Base-by-base conservation (phyloP, 2,888 invertebrate genomes). In the Drosophila mimetica region DNA sequence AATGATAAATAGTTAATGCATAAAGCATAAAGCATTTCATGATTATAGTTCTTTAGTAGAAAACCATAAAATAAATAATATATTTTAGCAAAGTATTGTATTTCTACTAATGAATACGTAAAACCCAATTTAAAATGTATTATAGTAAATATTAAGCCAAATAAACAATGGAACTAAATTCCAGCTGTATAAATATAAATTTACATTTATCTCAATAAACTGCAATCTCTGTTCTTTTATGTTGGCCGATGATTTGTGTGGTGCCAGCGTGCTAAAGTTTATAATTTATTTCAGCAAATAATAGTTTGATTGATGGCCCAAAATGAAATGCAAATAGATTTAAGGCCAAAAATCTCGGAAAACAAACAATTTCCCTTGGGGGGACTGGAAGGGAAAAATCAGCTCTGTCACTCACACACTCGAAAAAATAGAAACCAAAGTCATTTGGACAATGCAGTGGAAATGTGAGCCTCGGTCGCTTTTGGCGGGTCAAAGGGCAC, bases 371-470 rank as follows among this genome's bases (percentile, higher is more conserved):
- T 36, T 60, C 11, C 61, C 44, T 18, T 22, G 22, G 13, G n/a
- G 2, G 11, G 7, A 7, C 8, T 1, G 1, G 22, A 9, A 9
- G 16, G 5, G 18, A 4, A 7, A 66, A 52, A 42, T 36, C 30
- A 66, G 74, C 58, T 36, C 57, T 39, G 59, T 57, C 59, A 61
- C n/a, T 55, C 55, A 59, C 39, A 36, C 39, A 41, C 32, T 20
- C 22, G 52, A n/a, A 58, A 37, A 50, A n/a, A 44, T 5, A 41
- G 25, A 42, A 42, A 34, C 42, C 28, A 20, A 7, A 67, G 63
- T 57, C 77, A 77, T 75, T 78, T 81, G 69, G 53, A 44, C 60
- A 76, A 82, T 78, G 83, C 80, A 67, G 80, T 42, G 66, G 41
- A 79, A 52, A 60, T 67, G 46, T 58, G 48, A 44, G 28, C 32